These are phyloP conservation scores for Panulirus ornatus DNA, from an alignment of 1,140 invertebrate species.

Conservation along the genomic window DNA sequence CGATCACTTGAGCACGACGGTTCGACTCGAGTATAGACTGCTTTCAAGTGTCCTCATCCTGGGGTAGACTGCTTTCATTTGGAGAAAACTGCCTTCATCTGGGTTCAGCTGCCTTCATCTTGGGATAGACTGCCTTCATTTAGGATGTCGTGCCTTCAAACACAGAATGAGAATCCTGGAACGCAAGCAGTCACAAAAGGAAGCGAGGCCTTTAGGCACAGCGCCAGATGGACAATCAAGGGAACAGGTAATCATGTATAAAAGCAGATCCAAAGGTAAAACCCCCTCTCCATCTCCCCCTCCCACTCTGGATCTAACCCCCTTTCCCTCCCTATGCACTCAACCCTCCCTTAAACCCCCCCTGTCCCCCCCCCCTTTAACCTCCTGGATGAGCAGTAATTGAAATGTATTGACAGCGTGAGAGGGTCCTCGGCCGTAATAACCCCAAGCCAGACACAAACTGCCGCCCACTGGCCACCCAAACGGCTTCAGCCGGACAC, in stretches of 20 bases:
- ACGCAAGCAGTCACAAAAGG: neutral
- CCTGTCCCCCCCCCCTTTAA: neutral
- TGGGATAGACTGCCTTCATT: too few relatives aligned
- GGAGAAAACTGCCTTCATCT: too few relatives aligned
- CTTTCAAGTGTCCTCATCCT: too few relatives aligned
- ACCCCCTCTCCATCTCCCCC: neutral
- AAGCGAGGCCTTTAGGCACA: too few relatives aligned
- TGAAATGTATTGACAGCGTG: slow-evolving; percentile 53
- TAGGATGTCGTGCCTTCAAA: too few relatives aligned
- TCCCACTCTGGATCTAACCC: neutral
- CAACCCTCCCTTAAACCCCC: neutral
- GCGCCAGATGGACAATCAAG: neutral
- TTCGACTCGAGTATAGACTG: too few relatives aligned
- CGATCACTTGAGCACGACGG: too few relatives aligned
- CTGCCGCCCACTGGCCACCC: slow-evolving; percentile 30
- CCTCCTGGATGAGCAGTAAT: slow-evolving; percentile 39
- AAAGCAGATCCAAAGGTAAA: neutral
- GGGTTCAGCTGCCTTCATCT: too few relatives aligned
- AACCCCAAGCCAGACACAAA: slow-evolving; percentile 29
- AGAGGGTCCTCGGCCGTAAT: slow-evolving; percentile 22
- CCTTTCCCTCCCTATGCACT: neutral
- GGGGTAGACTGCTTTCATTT: too few relatives aligned
- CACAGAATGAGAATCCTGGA: too few relatives aligned
- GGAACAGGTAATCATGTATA: neutral
- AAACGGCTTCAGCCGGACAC: slow-evolving; percentile 56